A percentile compares a stretch with the other conserved stretches of the same genome.
These are phyloP conservation scores for Trematomus bernacchii DNA, from an alignment of 2,797 vertebrate species.

Conservation along the genomic window DNA sequence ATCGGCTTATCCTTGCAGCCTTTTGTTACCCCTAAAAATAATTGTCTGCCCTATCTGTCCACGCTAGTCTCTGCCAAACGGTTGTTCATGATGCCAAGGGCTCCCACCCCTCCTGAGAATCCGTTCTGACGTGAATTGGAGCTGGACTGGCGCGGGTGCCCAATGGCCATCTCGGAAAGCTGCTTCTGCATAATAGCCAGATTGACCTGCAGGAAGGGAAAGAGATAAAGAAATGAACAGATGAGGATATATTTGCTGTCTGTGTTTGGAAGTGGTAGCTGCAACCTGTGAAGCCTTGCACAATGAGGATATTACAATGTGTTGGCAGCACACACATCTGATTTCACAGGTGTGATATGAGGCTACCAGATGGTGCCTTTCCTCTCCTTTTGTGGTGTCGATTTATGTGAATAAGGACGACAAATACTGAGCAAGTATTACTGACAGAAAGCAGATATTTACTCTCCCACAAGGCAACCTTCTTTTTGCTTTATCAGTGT, in stretches of 20 bases:
- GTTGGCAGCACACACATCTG: constrained; percentile 13
- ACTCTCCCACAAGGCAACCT: constrained; percentile 13
- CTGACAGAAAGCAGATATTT: constrained; percentile 20
- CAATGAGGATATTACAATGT: not conserved
- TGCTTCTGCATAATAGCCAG: constrained; percentile 97
- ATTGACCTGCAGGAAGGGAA: constrained; percentile 81
- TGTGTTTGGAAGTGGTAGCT: not conserved
- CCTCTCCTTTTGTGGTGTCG: not conserved
- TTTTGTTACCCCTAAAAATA: constrained; percentile 18
- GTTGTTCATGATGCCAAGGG: constrained; percentile 97
- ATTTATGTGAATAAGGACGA: constrained; percentile 33
- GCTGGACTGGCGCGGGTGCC: constrained; percentile 86
- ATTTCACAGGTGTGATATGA: constrained; percentile 42
- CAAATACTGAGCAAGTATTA: constrained; percentile 4
- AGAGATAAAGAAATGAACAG: constrained; percentile 16
- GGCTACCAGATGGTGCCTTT: constrained; percentile 31
- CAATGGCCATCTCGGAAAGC: constrained; percentile 92
- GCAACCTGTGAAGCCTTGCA: not conserved
- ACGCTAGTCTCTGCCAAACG: constrained; percentile 95
- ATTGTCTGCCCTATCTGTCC: constrained; percentile 85
- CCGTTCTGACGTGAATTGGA: constrained; percentile 87
- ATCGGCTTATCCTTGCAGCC: not conserved
- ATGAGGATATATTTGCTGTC: constrained; percentile 13
- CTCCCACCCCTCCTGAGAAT: constrained; percentile 94
- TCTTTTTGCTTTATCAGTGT: not conserved